A percentile compares a stretch with the other conserved stretches of the same genome.
Conservation (phyloP, 2,113 vertebrate genomes). For the Salvator merianae region DNA sequence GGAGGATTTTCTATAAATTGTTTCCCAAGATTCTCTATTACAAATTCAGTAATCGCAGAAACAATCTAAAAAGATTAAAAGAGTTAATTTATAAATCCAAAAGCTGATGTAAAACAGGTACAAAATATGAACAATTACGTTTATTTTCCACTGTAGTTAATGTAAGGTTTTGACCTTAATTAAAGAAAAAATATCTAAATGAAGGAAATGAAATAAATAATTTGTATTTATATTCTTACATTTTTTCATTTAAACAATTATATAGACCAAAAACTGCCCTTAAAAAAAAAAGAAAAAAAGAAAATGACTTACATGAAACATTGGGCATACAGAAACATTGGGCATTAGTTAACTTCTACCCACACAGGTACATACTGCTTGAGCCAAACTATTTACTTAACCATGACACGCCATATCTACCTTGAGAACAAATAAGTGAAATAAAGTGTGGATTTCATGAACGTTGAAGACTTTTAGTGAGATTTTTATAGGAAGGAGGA, state of each 20-base stretch:
- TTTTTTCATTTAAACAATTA: neutral
- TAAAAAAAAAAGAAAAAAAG: too few species aligned
- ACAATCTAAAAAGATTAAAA: slow-evolving; percentile 71
- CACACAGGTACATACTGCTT: too few species aligned
- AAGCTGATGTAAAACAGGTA: accelerated
- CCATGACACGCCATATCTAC: too few species aligned
- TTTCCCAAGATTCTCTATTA: slow-evolving; percentile 79
- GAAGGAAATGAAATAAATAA: neutral
- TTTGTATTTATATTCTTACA: neutral
- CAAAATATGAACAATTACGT: neutral
- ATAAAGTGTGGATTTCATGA: too few species aligned
- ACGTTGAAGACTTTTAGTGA: too few species aligned
- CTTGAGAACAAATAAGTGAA: too few species aligned
- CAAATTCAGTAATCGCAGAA: slow-evolving; percentile 81
- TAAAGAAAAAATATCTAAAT: neutral
- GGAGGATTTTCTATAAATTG: slow-evolving; percentile 82
- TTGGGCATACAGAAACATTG: too few species aligned
- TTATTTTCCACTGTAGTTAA: neutral
- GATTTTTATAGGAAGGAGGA: too few species aligned
- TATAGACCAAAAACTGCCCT: too few species aligned
- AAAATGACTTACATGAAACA: too few species aligned
- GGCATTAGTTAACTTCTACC: too few species aligned
- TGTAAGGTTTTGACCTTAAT: neutral
- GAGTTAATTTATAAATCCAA: neutral
- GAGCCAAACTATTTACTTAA: too few species aligned